Base-by-base conservation (phyloP, 2,888 invertebrate species). In the Chouioia cunea region DNA sequence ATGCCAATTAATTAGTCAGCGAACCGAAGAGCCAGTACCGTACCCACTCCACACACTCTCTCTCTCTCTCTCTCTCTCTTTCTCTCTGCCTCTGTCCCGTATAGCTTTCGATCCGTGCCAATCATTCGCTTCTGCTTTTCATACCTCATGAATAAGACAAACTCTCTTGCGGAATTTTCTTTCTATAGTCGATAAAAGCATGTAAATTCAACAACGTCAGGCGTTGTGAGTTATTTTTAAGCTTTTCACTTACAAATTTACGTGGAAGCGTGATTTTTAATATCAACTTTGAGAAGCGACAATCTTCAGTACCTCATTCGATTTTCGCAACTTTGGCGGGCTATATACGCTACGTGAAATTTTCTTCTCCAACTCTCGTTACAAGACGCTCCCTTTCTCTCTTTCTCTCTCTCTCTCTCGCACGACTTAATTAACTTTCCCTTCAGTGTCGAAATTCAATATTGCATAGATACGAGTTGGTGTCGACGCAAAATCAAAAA, bases 1-100 rank as follows among this genome's bases (percentile, higher is more conserved):
- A 80, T 79, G 78, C 78, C 78, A 81, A 80, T 81, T 81, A 81
- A 80, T 81, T 81, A 80, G 78, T 75, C 75, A 58, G 77, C 75
- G 77, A 79, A 78, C 76, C 58, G 52, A 36, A 36, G 56, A 60
- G 47, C 43, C 43, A 22, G 27, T 27, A 23, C 15, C 20, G 27
- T 20, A 14, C 18, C 10, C 16, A 18, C 22, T 2, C 48, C 23
- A 43, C 15, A 27, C 15, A 20, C 27, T 47, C 14, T 54, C 27
- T 48, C 36, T 27, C 44, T 58, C 43, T 27, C 23, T 52, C 68
- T 65, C 58, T 57, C 8, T 53, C 53, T 63, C 56, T 48, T 44
- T 27, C 62, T 48, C 20, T 50, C 62, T 0, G 22, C 20, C 43
- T 56, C 43, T 46, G 18, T 50, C 20, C 48, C 27, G 10, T 36